Conservation (phyloP, 2,113 vertebrate species). For the Poeciliopsis prolifica region DNA sequence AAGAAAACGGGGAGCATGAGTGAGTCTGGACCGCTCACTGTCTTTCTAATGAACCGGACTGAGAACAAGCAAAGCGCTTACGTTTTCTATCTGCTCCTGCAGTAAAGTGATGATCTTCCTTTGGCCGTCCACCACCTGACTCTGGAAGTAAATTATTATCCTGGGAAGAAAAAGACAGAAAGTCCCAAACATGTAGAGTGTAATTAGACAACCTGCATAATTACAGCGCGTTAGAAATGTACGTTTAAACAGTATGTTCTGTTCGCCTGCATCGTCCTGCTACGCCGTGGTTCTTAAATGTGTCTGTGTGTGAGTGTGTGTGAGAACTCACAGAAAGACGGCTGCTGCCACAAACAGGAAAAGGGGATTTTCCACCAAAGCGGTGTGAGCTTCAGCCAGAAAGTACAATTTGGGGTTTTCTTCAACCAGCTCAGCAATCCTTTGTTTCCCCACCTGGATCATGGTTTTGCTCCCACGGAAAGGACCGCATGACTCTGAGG, state of each 20-base stretch:
- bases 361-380: slow-evolving; percentile 86
- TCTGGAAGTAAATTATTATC: slow-evolving; percentile 89
- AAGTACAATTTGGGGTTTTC: slow-evolving; percentile 75
- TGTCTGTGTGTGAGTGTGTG: not conserved
- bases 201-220: not conserved
- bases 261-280: not conserved
- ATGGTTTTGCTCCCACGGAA: slow-evolving; percentile 85
- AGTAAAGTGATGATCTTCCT: slow-evolving; percentile 86
- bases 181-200: not conserved
- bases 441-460: slow-evolving; percentile 83
- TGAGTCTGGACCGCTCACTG: not conserved
- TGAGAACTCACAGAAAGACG: slow-evolving; percentile 85
- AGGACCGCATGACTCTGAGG: slow-evolving; percentile 86
- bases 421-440: slow-evolving; percentile 79
- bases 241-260: no score
- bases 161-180: slow-evolving; percentile 64
- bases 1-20: no score
- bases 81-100: slow-evolving; percentile 90
- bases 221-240: no score
- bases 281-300: not conserved
- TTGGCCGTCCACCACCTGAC: slow-evolving; percentile 90
- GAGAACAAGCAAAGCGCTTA: slow-evolving; percentile 47
- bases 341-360: slow-evolving; percentile 83
- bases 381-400: slow-evolving; percentile 78
- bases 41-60: not conserved